Evolutionary conservation across 92 coral and sea anemone species (phyloP).

Genomic region (Heteractis magnifica): DNA sequence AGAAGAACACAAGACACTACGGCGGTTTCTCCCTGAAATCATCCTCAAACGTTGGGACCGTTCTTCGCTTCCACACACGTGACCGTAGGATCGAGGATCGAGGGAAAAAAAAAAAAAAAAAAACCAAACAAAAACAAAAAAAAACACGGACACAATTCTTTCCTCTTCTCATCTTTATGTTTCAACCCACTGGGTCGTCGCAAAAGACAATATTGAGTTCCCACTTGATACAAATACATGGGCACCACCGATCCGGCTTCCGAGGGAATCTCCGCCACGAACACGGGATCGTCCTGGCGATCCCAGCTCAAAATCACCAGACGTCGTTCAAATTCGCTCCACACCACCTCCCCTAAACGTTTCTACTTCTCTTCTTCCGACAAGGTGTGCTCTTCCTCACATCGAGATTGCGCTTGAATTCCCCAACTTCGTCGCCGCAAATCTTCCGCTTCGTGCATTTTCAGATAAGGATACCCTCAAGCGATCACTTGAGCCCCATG

Average conservation of each 20-base stretch:
- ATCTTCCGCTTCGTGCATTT: neutral
- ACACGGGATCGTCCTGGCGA: neutral
- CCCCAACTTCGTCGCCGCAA: neutral
- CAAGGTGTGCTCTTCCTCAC: neutral
- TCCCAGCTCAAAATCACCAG: constrained; percentile 9
- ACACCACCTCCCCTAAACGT: neutral
- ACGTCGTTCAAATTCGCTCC: neutral
- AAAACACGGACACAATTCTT: neutral
- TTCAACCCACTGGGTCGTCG: no score
- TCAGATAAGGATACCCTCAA: neutral
- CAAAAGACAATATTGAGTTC: neutral
- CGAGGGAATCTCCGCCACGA: neutral
- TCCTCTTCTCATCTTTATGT: neutral
- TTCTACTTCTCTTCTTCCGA: neutral
- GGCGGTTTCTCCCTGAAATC: neutral
- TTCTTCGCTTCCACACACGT: neutral
- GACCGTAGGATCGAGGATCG: neutral
- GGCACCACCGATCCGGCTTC: neutral
- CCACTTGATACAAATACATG: neutral
- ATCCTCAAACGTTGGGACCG: neutral
- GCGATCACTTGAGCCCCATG: neutral
- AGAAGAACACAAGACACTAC: constrained; percentile 3
- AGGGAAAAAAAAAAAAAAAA: neutral
- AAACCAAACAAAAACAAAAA: constrained; percentile 10
- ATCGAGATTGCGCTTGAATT: neutral